Conservation (phyloP, 2,888 invertebrate species). For the Cheilosia soror region DNA sequence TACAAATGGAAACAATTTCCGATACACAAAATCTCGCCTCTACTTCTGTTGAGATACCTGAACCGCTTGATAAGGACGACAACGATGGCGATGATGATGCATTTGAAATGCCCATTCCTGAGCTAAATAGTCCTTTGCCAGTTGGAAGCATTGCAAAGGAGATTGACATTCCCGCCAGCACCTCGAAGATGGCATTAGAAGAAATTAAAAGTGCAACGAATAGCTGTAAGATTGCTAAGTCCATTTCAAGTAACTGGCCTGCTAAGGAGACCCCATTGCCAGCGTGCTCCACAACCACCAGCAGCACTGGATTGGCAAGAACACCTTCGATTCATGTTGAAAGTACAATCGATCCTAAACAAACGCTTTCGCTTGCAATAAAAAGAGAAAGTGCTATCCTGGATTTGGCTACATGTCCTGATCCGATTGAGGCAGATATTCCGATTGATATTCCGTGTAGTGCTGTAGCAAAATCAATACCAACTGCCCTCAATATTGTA, state of each 20-base stretch:
- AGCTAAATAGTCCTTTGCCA: slow-evolving; percentile 21
- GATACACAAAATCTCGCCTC: slow-evolving; percentile 59
- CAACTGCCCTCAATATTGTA: slow-evolving; percentile 33
- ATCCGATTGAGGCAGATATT: slow-evolving; percentile 68
- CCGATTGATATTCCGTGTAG: slow-evolving; percentile 56
- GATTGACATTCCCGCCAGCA: slow-evolving; percentile 48
- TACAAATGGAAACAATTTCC: slow-evolving; percentile 73
- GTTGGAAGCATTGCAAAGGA: slow-evolving; percentile 9
- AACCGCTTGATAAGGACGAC: slow-evolving; percentile 42
- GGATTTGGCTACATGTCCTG: slow-evolving; percentile 44
- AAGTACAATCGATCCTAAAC: slow-evolving; percentile 34
- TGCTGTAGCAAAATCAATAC: slow-evolving; percentile 17
- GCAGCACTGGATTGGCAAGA: slow-evolving; percentile 64
- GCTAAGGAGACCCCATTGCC: slow-evolving; percentile 38
- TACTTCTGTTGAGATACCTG: slow-evolving; percentile 66
- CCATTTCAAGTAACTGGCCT: slow-evolving; percentile 59
- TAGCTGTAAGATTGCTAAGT: slow-evolving; percentile 64
- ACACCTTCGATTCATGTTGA: slow-evolving; percentile 78
- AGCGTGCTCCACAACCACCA: slow-evolving; percentile 18
- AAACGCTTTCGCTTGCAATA: slow-evolving; percentile 18
- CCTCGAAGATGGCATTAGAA: slow-evolving; percentile 62
- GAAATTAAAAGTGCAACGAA: slow-evolving; percentile 68
- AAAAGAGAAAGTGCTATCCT: slow-evolving; percentile 16
- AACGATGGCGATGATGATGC: slow-evolving; percentile 13
- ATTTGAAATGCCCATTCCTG: slow-evolving; percentile 48